Evolutionary conservation across 2,797 vertebrate species (phyloP).

Genomic region (Propithecus deckenii): DNA sequence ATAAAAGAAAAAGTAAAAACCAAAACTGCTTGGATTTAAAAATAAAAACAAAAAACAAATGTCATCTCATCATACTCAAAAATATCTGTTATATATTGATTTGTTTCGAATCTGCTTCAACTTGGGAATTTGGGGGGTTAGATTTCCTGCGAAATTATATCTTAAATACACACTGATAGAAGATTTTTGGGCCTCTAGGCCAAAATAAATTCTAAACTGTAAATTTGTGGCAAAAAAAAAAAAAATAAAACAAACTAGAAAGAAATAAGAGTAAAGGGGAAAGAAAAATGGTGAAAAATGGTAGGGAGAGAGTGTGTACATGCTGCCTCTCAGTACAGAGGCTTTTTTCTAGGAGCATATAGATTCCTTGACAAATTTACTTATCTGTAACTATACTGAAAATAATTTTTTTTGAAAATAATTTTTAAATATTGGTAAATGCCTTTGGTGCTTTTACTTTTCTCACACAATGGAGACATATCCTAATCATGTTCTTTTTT

Average conservation of each 20-base stretch:
- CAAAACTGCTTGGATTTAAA: neutral
- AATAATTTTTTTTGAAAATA: neutral
- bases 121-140: neutral
- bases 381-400: neutral
- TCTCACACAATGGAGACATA: neutral
- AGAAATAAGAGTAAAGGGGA: neutral
- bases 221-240: neutral
- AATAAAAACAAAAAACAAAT: neutral
- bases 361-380: neutral
- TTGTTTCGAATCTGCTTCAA: constrained; percentile 14
- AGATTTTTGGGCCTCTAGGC: neutral
- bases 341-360: neutral
- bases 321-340: neutral
- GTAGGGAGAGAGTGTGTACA: neutral
- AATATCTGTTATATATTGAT: neutral
- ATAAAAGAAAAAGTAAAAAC: neutral
- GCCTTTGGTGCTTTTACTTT: neutral
- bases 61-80: neutral
- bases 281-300: neutral
- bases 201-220: constrained; percentile 5
- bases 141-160: neutral
- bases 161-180: neutral
- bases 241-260: constrained; percentile 2
- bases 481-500: too few relatives aligned
- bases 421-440: neutral